phyloP scores from a whole-genome alignment of 2,888 invertebrate species.

The Enchytraeus crypticus region DNA sequence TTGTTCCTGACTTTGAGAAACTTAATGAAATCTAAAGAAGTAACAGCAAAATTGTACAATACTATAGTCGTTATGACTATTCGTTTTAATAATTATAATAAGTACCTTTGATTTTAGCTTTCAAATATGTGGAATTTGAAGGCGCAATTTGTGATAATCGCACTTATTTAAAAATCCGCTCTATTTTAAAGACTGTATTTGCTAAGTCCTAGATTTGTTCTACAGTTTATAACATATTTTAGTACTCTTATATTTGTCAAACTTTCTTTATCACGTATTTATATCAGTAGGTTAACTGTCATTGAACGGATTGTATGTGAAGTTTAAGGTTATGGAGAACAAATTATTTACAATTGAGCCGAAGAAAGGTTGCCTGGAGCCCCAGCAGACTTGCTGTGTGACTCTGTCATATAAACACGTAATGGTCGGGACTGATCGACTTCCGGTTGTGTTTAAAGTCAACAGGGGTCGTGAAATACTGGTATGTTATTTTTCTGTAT shows the following conservation, averaged over 20 bases:
- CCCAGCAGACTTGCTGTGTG: slow-evolving; percentile 40
- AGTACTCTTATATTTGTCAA: neutral
- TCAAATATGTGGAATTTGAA: too few species aligned
- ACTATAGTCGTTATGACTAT: too few species aligned
- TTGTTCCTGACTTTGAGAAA: too few species aligned
- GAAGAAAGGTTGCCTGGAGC: slow-evolving; percentile 38
- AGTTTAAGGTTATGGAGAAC: slow-evolving; percentile 49
- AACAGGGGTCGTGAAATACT: slow-evolving; percentile 44
- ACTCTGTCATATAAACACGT: slow-evolving; percentile 44
- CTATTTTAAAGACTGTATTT: too few species aligned
- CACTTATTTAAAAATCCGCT: too few species aligned
- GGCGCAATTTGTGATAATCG: too few species aligned
- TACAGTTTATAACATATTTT: neutral
- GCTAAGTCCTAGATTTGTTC: too few species aligned
- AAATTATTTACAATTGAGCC: slow-evolving; percentile 44
- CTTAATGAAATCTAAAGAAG: too few species aligned
- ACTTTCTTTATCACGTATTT: neutral
- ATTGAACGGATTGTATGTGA: too few species aligned
- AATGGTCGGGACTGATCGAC: slow-evolving; percentile 44
- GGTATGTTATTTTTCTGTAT: slow-evolving; percentile 28
- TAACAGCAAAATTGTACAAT: too few species aligned
- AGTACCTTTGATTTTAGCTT: too few species aligned
- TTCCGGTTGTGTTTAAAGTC: slow-evolving; percentile 46
- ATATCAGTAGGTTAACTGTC: neutral
- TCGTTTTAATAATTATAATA: too few species aligned